These are phyloP conservation scores for Agapornis canus DNA, from an alignment of 2,797 vertebrate species.

Conservation along the genomic window DNA sequence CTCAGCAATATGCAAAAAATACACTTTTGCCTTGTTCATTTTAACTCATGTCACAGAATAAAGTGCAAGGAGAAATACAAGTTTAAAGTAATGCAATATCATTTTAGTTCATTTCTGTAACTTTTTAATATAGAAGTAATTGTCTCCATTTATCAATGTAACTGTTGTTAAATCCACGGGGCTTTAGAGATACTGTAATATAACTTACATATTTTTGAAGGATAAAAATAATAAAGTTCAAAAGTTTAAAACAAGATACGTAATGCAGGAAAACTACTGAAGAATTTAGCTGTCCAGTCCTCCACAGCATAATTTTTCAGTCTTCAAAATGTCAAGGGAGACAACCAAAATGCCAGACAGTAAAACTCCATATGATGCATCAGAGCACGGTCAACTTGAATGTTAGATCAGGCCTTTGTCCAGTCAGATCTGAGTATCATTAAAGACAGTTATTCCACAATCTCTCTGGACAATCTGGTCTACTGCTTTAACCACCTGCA, in stretches of 20 bases:
- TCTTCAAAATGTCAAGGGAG: background rate
- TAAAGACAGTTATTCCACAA: background rate
- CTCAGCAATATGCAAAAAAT: background rate
- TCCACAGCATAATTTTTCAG: background rate
- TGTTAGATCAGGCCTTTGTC: background rate
- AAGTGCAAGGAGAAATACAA: background rate
- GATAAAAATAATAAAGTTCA: slow-evolving; percentile 5
- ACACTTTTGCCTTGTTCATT: background rate
- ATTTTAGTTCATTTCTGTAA: background rate
- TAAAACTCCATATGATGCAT: background rate
- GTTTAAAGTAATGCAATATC: background rate
- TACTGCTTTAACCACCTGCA: background rate
- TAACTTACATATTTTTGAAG: background rate
- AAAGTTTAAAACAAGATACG: background rate
- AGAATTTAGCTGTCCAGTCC: background rate
- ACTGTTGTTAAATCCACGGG: slow-evolving; percentile 5
- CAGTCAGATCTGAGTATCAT: background rate
- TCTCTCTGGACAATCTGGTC: background rate
- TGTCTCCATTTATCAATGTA: slow-evolving; percentile 27
- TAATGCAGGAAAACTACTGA: background rate
- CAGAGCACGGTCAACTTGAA: background rate
- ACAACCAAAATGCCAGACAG: background rate
- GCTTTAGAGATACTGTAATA: background rate
- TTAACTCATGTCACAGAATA: background rate
- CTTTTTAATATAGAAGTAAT: slow-evolving; percentile 9